phyloP scores from a whole-genome alignment of 1,140 invertebrate species.

The Pissodes strobi region DNA sequence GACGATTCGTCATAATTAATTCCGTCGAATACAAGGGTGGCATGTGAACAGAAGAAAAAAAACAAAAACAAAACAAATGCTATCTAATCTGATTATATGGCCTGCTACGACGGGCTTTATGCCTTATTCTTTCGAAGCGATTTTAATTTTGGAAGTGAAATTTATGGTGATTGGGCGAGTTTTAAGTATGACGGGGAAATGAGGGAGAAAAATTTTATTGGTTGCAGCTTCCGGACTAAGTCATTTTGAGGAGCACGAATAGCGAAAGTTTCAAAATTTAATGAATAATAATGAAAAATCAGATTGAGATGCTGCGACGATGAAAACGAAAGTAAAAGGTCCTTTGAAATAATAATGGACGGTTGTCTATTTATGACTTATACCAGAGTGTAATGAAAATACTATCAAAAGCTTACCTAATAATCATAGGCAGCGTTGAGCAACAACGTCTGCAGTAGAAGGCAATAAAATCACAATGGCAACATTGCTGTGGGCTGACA shows the following conservation, averaged over 20 bases:
- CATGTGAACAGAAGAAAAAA: conserved; percentile 22
- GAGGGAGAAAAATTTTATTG: conserved; percentile 36
- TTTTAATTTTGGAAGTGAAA: conserved; percentile 35
- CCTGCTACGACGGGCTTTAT: conserved; percentile 33
- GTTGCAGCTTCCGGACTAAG: conserved; percentile 24
- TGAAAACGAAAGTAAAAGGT: no score
- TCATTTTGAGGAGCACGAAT: neutral
- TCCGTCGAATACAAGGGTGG: conserved; percentile 7
- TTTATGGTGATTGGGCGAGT: conserved; percentile 36
- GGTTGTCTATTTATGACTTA: no score
- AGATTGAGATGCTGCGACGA: no score
- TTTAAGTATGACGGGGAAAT: conserved; percentile 34
- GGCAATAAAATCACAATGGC: no score
- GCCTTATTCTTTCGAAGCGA: conserved; percentile 30
- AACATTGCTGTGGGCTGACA: no score
- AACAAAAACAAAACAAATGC: conserved; percentile 34
- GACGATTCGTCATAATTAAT: conserved; percentile 32
- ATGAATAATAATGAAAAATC: conserved; percentile 30
- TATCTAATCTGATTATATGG: conserved; percentile 37
- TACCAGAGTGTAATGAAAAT: no score
- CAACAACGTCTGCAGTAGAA: no score
- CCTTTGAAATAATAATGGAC: no score
- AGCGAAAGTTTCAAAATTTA: conserved; percentile 17
- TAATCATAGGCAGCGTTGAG: no score
- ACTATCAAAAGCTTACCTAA: no score